Percentiles rank a stretch among this genome's conserved stretches.
Conservation (phyloP, 2,888 invertebrate species). For the Hedychridium roseum region DNA sequence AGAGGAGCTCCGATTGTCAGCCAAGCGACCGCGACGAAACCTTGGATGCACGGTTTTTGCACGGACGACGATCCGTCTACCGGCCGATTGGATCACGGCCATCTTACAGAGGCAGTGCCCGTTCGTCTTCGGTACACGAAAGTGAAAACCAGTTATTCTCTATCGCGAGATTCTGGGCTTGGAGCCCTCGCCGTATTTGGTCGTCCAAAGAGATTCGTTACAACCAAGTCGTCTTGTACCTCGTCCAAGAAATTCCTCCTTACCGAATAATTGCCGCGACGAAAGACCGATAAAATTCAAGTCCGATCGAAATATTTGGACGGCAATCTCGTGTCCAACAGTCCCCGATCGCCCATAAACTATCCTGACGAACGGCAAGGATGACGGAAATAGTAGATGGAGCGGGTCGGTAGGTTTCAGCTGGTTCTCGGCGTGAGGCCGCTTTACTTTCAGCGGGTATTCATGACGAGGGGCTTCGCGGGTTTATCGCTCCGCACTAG, state of each 20-base stretch:
- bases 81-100: constrained; percentile 19
- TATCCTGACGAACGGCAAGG: constrained; percentile 13
- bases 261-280: constrained; percentile 17
- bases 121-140: constrained; percentile 22
- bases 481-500: constrained; percentile 31
- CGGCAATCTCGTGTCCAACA: neutral
- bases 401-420: too few relatives aligned
- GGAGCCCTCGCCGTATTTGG: constrained; percentile 36
- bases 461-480: constrained; percentile 34
- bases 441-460: too few relatives aligned
- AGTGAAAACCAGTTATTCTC: constrained; percentile 42
- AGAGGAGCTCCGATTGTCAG: too few relatives aligned
- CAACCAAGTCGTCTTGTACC: constrained; percentile 6
- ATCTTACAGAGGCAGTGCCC: constrained; percentile 25
- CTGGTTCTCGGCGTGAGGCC: too few relatives aligned
- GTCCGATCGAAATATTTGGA: too few relatives aligned
- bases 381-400: constrained; percentile 33
- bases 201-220: constrained; percentile 23
- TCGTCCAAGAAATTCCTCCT: constrained; percentile 9
- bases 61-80: constrained; percentile 19
- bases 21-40: constrained; percentile 28
- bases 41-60: constrained; percentile 20
- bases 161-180: constrained; percentile 24
- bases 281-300: too few relatives aligned
- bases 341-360: neutral